Conservation (phyloP, 1,140 invertebrate species). For the Calycopis cecrops region DNA sequence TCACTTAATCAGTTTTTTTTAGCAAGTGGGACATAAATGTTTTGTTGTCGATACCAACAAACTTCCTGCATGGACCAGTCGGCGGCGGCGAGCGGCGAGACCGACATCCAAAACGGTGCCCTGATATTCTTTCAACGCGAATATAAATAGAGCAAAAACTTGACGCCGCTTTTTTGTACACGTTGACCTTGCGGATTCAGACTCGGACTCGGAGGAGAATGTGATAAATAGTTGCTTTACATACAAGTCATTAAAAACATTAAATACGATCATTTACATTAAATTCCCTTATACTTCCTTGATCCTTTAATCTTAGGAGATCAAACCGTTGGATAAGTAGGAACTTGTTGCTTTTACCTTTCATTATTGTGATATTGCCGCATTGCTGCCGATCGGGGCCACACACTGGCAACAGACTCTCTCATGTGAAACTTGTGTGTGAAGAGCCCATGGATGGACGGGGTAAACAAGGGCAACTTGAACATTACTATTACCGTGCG, state of each 20-base stretch:
- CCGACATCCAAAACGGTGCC: constrained; percentile 64
- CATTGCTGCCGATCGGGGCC: too few species aligned
- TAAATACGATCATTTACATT: constrained; percentile 50
- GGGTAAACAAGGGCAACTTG: too few species aligned
- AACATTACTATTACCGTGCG: too few species aligned
- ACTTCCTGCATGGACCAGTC: constrained; percentile 69
- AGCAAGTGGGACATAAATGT: constrained; percentile 63
- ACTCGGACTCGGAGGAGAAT: constrained; percentile 62
- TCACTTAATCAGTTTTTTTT: too few species aligned
- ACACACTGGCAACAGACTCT: too few species aligned
- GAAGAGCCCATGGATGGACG: too few species aligned
- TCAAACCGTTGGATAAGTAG: too few species aligned
- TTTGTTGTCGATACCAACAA: constrained; percentile 59
- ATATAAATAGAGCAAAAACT: constrained; percentile 69
- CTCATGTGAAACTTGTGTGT: too few species aligned
- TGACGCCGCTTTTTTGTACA: constrained; percentile 59
- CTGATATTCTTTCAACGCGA: constrained; percentile 62
- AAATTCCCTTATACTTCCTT: constrained; percentile 1
- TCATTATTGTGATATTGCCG: too few species aligned
- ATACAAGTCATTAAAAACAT: constrained; percentile 42
- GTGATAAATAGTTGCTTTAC: constrained; percentile 58
- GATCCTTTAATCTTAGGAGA: neutral
- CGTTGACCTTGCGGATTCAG: constrained; percentile 63
- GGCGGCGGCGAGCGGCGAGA: constrained; percentile 33
- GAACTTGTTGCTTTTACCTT: too few species aligned